Percentiles rank a stretch among this genome's conserved stretches.
Evolutionary conservation across 2,113 vertebrate genomes (phyloP).

Genomic region (Candoia aspera): DNA sequence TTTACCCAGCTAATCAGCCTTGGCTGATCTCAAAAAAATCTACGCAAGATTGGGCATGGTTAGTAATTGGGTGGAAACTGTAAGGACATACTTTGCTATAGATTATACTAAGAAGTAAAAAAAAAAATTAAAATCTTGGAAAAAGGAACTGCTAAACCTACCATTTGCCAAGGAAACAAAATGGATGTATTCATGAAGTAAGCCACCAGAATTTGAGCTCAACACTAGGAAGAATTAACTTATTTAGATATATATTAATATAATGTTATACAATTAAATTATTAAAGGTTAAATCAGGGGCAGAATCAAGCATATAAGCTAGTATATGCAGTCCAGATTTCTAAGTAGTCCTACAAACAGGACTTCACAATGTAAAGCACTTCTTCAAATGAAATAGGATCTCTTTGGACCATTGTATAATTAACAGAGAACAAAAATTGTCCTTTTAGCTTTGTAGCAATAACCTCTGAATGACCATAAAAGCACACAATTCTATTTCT

Average conservation of each 20-base stretch:
- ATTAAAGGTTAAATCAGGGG: background rate
- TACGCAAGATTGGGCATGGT: background rate
- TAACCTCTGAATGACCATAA: background rate
- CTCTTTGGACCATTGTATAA: background rate
- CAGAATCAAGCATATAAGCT: background rate
- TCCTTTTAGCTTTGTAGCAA: background rate
- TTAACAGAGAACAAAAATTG: background rate
- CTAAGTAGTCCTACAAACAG: background rate
- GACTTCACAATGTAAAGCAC: background rate
- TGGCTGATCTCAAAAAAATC: background rate
- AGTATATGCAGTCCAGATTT: background rate
- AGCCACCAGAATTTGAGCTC: background rate
- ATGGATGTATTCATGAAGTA: background rate
- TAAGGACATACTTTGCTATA: background rate
- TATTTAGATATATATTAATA: background rate
- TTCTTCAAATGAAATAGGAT: background rate
- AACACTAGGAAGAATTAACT: background rate
- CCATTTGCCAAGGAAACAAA: background rate
- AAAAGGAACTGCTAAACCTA: background rate
- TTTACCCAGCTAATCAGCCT: background rate
- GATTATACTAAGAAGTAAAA: background rate
- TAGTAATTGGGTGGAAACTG: background rate
- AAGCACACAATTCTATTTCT: background rate
- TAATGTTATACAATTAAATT: background rate
- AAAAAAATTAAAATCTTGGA: background rate